phyloP scores from a whole-genome alignment of 2,888 invertebrate genomes.

The Drosophila melanosoma region DNA sequence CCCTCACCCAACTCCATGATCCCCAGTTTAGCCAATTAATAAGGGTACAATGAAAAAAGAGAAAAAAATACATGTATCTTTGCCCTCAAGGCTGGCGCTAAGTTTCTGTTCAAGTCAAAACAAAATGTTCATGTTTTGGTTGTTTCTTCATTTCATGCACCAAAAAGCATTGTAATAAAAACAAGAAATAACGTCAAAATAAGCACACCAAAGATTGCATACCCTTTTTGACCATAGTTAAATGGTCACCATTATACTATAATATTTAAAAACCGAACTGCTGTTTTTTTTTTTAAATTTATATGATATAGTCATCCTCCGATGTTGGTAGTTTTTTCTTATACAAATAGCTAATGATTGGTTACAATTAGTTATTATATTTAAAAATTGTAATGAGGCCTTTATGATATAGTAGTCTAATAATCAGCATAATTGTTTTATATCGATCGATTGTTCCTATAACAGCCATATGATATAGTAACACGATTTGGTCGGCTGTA shows the following conservation, averaged over 20 bases:
- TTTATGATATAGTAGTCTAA: background rate
- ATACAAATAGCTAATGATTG: background rate
- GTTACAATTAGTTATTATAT: background rate
- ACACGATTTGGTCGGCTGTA: background rate
- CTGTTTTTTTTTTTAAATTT: no score
- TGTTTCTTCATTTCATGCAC: slow-evolving; percentile 4
- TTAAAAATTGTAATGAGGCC: background rate
- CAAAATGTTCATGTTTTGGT: slow-evolving; percentile 12
- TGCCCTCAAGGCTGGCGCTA: slow-evolving; percentile 67
- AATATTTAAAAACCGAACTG: no score
- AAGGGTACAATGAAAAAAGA: background rate
- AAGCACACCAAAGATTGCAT: background rate
- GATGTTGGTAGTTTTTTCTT: background rate
- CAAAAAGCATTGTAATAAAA: background rate
- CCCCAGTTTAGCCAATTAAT: background rate
- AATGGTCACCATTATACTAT: no score
- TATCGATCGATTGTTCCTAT: background rate
- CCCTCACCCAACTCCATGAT: background rate
- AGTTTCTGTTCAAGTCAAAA: slow-evolving; percentile 40
- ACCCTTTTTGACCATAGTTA: background rate
- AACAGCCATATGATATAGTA: background rate
- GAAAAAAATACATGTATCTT: slow-evolving; percentile 10
- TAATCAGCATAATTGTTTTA: background rate
- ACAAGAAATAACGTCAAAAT: background rate
- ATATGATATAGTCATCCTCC: no score